Evolutionary conservation across 2,888 invertebrate genomes (phyloP), one percentile per base, ranked within the genome.

Genomic region (Ochropleura plecta): DNA sequence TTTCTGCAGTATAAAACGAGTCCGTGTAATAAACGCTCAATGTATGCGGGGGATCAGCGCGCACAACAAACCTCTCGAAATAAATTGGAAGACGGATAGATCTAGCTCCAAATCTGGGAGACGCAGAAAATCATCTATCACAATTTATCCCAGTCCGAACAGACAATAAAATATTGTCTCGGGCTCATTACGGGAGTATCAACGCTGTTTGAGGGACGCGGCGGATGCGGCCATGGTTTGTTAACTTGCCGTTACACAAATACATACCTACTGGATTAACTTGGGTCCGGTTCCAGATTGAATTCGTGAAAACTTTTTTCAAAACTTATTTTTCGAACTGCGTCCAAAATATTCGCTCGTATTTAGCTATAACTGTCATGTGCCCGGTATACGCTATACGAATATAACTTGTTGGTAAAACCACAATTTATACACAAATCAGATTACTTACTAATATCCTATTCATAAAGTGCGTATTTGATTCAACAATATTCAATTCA

Each of bases 81-180:
- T 91, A 93, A 94, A 94, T 94, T 90, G 90, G 89, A 91, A 92
- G 91, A 91, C 89, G 87, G 90, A 93, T 92, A 92, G 91, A 91
- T 89, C 89, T 90, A 87, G 89, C 89, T 93, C 90, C 86, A 91
- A 93, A 93, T 94, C 92, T 92, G 91, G 90, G 91, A 90, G 91
- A 91, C 90, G 88, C 87, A 81, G 88, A 89, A 91, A 88, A 93
- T 93, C 93, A 95, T 95, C 91, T 93, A 94, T 95, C 93, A 95
- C 94, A 94, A 95, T 95, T 95, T 95, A 94, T 95, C 94, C 91
- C 87, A 92, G 93, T 94, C 93, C 92, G 92, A 93, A 91, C 89
- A 91, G 93, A 94, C 93, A 94, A 93, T 94, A 94, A 95, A 94
- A 94, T 90, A 95, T 94, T 92, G 93, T 94, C 92, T 92, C 89